Evolutionary conservation across 2,797 vertebrate genomes (phyloP), one percentile per base, ranked within the genome.

Genomic region (Sciaenops ocellatus): DNA sequence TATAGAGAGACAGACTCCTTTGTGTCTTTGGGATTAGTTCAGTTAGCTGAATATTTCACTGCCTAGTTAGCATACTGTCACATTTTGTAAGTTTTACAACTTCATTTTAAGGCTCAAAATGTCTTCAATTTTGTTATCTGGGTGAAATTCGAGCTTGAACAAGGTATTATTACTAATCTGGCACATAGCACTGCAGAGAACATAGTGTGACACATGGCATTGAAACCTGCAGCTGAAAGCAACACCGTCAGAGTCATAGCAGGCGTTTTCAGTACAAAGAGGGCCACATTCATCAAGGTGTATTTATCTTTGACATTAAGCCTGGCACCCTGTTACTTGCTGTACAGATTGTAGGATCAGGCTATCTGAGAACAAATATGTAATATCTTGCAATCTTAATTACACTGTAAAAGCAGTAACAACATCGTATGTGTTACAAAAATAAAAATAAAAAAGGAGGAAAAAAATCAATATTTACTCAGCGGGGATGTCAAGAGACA

Each of bases 391-490:
- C 44, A 54, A 22, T 13, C 6, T 75, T 79, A 52, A 41, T 64
- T 28, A 17, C 11, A 28, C 48, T 30, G 50, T 26, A 65, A 63
- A 74, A 63, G 51, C 9, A 15, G 54, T 46, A 68, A 18, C 18
- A 44, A 34, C 59, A 48, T 59, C 6, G 48, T n/a, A 26, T 55
- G 48, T 63, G 4, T 24, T 18, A 34, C 16, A 20, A 30, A 65
- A 51, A 38, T 18, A 30, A 50, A 50, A 48, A 17, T 3, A 46
- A 7, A 2, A 12, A 7, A 8, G 34, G 34, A 34, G 5, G 30
- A 56, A 28, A 38, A 61, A 69, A 84, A 61, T 57, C 47, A 11
- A 56, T 80, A 73, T 86, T 80, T 82, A 73, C 30, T 79, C 68
- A 67, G 57, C 15, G 2, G 38, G 12, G 64, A 75, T 69, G 64